These are phyloP conservation scores for Chydorus sphaericus DNA, from an alignment of 2,888 invertebrate genomes.

Conservation along the genomic window DNA sequence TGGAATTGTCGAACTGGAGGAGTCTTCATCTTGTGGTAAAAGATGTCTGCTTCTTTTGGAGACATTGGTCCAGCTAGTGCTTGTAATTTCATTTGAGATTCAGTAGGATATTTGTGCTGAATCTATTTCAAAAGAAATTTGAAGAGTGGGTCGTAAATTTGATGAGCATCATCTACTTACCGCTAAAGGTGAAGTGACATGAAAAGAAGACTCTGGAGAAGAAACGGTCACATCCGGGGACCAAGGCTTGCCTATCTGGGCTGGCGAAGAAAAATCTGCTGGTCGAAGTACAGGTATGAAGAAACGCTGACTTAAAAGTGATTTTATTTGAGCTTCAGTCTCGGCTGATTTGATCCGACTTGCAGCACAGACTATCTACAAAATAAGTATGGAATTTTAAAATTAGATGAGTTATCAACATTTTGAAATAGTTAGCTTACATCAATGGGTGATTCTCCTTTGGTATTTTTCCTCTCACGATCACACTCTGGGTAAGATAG, in stretches of 20 bases:
- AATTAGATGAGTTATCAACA: not conserved
- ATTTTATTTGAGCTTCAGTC: conserved; percentile 38
- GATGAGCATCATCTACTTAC: not conserved
- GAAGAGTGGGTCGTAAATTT: not conserved
- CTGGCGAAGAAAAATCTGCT: conserved; percentile 56
- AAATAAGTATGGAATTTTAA: not conserved
- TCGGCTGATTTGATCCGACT: conserved; percentile 29
- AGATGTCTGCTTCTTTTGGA: conserved; percentile 48
- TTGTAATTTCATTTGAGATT: conserved; percentile 15
- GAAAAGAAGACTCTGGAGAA: not conserved
- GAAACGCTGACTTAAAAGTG: conserved; percentile 54
- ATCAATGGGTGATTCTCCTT: conserved; percentile 54
- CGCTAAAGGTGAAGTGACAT: not conserved
- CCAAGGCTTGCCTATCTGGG: conserved; percentile 54
- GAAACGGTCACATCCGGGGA: conserved; percentile 1
- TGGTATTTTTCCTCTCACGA: conserved; percentile 53
- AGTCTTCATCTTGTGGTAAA: conserved; percentile 68
- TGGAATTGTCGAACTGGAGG: conserved; percentile 38
- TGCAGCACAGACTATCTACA: conserved; percentile 5
- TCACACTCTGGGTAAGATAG: conserved; percentile 70
- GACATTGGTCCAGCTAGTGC: conserved; percentile 89
- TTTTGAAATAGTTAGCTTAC: conserved; percentile 36
- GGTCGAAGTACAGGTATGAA: conserved; percentile 77
- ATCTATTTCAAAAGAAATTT: not conserved
- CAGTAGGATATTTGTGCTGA: not conserved